Evolutionary conservation across 2,888 invertebrate genomes (phyloP).

Genomic region (Brachyptera putata): DNA sequence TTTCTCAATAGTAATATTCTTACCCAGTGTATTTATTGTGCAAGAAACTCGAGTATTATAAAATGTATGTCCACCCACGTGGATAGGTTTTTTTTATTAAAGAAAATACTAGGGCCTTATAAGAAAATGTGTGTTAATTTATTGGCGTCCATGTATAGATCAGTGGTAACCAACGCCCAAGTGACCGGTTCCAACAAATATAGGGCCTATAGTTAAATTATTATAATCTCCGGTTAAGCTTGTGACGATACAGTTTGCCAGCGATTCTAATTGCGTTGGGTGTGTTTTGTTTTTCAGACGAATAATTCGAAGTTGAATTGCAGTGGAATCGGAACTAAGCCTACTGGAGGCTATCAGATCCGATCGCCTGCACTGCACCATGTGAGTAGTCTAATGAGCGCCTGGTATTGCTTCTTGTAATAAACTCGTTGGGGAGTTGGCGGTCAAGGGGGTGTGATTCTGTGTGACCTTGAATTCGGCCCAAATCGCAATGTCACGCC

Average conservation of each 20-base stretch:
- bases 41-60: too few relatives aligned
- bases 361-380: not conserved
- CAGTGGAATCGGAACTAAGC: not conserved
- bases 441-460: too few relatives aligned
- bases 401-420: too few relatives aligned
- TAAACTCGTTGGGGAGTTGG: too few relatives aligned
- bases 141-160: not conserved
- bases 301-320: constrained; percentile 12
- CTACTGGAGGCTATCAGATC: not conserved
- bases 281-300: constrained; percentile 7
- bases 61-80: constrained; percentile 6
- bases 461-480: too few relatives aligned
- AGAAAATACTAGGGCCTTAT: constrained; percentile 11
- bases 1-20: too few relatives aligned
- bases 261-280: constrained; percentile 3
- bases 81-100: constrained; percentile 2
- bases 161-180: constrained; percentile 11
- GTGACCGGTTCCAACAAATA: constrained; percentile 12
- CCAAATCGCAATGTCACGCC: too few relatives aligned
- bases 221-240: not conserved
- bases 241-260: not conserved
- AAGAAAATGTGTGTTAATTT: constrained; percentile 8
- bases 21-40: too few relatives aligned
- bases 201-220: not conserved
- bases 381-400: not conserved